These are phyloP conservation scores for Coregonus ussuriensis DNA, from an alignment of 2,797 vertebrate species.

Conservation along the genomic window DNA sequence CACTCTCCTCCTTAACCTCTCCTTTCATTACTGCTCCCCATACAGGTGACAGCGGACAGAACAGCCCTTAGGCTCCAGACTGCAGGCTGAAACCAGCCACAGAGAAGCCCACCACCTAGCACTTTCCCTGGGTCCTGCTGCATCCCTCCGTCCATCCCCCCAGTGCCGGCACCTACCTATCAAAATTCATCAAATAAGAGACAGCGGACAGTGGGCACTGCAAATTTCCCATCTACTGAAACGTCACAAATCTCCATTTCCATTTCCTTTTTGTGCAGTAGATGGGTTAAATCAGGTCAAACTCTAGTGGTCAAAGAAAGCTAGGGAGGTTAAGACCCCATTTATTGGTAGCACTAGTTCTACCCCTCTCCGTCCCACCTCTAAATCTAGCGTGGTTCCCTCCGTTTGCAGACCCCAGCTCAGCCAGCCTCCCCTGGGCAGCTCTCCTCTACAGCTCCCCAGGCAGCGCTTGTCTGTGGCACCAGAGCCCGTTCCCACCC, in stretches of 20 bases:
- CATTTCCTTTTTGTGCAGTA: background rate
- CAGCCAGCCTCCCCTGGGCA: slow-evolving; percentile 41
- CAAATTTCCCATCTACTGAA: too few relatives aligned
- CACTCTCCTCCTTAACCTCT: slow-evolving; percentile 26
- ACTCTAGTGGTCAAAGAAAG: background rate
- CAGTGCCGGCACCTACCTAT: background rate
- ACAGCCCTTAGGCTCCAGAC: slow-evolving; percentile 10
- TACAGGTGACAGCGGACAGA: background rate
- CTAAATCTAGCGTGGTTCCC: background rate
- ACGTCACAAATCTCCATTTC: background rate
- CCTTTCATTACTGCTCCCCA: slow-evolving; percentile 27
- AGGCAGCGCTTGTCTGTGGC: slow-evolving; percentile 70
- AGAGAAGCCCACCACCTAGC: background rate
- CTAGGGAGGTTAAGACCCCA: background rate
- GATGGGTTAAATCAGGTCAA: background rate
- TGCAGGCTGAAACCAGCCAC: background rate
- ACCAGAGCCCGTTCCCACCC: slow-evolving; percentile 73
- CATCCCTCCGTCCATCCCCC: background rate
- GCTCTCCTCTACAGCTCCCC: slow-evolving; percentile 62
- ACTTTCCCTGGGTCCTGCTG: background rate
- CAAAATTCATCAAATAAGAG: background rate
- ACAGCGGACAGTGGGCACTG: too few relatives aligned
- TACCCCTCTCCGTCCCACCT: background rate
- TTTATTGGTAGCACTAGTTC: background rate
- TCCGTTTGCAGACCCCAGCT: slow-evolving; percentile 25